phyloP scores from a whole-genome alignment of 2,888 invertebrate species.

The Aporophyla nigra region DNA sequence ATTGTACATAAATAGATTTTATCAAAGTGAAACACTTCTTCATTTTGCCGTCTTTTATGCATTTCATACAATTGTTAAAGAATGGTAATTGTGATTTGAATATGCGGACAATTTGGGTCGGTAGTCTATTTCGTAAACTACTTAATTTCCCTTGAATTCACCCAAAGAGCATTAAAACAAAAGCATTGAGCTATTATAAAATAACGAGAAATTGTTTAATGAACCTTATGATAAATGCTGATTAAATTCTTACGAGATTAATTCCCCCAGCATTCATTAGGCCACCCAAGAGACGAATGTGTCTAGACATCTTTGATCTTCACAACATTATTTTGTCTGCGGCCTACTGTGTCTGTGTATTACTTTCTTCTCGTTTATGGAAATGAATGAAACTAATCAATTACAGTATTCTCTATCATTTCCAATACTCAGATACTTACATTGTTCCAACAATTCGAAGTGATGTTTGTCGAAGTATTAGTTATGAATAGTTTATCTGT shows the following conservation, averaged over 20 bases:
- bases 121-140: not conserved
- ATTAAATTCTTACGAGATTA: not conserved
- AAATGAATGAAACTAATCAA: conserved; percentile 18
- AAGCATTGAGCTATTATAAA: not conserved
- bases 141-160: not conserved
- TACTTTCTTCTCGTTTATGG: conserved; percentile 22
- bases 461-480: not conserved
- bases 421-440: not conserved
- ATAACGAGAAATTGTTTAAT: not conserved
- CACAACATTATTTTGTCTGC: not conserved
- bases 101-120: not conserved
- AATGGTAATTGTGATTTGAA: not conserved
- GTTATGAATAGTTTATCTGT: not conserved
- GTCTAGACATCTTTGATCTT: conserved; percentile 11
- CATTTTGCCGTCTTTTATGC: not conserved
- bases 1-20: not conserved
- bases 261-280: not conserved
- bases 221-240: not conserved
- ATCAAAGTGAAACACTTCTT: not conserved
- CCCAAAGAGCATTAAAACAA: too few relatives aligned
- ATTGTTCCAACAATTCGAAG: not conserved
- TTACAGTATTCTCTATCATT: not conserved
- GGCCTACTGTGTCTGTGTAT: not conserved
- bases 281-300: not conserved
- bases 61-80: not conserved